Evolutionary conservation across 2,113 vertebrate genomes (phyloP).

Genomic region (Clupea harengus): DNA sequence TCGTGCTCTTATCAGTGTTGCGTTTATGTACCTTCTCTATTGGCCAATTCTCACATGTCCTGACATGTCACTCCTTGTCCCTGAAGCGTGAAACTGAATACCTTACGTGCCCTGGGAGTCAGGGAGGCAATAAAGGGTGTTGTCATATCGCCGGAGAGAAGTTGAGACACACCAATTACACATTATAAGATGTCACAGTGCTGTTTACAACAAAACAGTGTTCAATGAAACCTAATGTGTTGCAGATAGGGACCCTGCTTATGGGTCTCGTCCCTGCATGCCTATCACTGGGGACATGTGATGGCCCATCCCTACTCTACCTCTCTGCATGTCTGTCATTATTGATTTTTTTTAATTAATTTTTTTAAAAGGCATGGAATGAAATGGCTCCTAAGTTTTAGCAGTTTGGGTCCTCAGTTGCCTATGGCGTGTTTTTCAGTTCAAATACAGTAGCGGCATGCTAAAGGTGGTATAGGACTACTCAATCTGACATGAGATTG

Average conservation of each 20-base stretch:
- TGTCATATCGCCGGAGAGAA: not conserved
- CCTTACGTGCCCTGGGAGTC: not conserved
- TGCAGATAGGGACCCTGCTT: not conserved
- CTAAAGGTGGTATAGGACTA: too few species aligned
- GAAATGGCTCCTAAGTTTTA: too few species aligned
- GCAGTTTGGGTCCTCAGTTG: too few species aligned
- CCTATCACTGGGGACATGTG: not conserved
- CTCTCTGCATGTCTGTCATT: too few species aligned
- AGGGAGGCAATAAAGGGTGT: not conserved
- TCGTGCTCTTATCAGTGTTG: not conserved
- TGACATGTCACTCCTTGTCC: slow-evolving; percentile 21
- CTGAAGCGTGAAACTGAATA: not conserved
- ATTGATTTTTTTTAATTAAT: too few species aligned
- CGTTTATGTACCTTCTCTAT: slow-evolving; percentile 9
- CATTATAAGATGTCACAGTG: not conserved
- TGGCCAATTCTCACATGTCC: slow-evolving; percentile 30
- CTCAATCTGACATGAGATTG: too few species aligned
- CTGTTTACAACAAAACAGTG: not conserved
- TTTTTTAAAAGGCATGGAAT: too few species aligned
- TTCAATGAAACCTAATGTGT: not conserved
- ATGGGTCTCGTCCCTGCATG: not conserved
- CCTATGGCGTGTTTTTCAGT: too few species aligned
- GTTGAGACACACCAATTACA: not conserved
- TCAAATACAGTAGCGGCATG: too few species aligned
- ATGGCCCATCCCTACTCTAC: not conserved